These are phyloP conservation scores for Thymelicus sylvestris DNA, from an alignment of 2,888 invertebrate genomes.

Conservation along the genomic window DNA sequence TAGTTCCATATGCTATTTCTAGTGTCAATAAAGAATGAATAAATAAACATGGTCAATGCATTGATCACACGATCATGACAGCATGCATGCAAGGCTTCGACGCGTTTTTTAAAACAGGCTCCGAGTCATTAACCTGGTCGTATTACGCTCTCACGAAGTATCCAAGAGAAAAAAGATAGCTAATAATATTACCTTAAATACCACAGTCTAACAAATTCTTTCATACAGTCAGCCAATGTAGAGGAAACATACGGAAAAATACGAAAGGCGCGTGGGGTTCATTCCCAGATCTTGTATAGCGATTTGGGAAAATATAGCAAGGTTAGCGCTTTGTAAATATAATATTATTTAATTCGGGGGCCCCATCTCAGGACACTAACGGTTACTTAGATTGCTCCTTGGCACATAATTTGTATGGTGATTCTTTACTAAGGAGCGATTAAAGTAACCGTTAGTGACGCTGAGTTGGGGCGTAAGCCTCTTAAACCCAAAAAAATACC, in stretches of 20 bases:
- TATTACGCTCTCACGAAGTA: slow-evolving; percentile 31
- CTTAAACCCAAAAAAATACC: too few relatives aligned
- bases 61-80: slow-evolving; percentile 18
- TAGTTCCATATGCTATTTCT: not conserved
- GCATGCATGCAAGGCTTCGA: slow-evolving; percentile 12
- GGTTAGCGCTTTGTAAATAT: too few relatives aligned
- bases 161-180: slow-evolving; percentile 23
- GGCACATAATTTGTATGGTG: too few relatives aligned
- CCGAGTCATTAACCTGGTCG: slow-evolving; percentile 30
- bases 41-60: slow-evolving; percentile 2
- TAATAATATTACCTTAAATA: slow-evolving; percentile 30
- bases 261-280: not conserved
- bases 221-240: not conserved
- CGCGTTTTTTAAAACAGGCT: slow-evolving; percentile 31
- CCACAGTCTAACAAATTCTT: slow-evolving; percentile 4
- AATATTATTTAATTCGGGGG: too few relatives aligned
- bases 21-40: slow-evolving; percentile 7
- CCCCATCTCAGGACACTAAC: too few relatives aligned
- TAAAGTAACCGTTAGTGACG: too few relatives aligned
- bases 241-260: not conserved
- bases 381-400: too few relatives aligned
- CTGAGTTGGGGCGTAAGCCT: too few relatives aligned
- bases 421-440: too few relatives aligned
- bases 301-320: too few relatives aligned
- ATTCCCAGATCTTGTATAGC: too few relatives aligned